Conservation (phyloP, 1,140 invertebrate genomes). For the Acromyrmex heyeri region DNA sequence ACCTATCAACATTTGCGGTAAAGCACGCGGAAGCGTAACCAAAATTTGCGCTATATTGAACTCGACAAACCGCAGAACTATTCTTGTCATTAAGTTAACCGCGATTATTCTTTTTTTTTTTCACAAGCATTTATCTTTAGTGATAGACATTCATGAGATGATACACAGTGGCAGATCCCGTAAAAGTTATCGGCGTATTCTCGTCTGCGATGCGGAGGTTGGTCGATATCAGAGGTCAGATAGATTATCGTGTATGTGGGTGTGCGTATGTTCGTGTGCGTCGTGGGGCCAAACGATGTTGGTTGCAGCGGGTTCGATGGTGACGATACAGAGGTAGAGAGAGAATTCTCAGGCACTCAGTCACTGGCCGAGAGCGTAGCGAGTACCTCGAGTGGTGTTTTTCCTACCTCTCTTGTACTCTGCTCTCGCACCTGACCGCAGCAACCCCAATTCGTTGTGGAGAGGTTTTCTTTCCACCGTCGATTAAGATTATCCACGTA, state of each 20-base stretch:
- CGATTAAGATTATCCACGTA: constrained; percentile 83
- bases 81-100: constrained; percentile 10
- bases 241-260: constrained; percentile 12
- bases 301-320: constrained; percentile 50
- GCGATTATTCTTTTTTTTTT: neutral
- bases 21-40: constrained; percentile 33
- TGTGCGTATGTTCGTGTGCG: neutral
- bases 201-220: constrained; percentile 1
- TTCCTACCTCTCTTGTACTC: constrained; percentile 53
- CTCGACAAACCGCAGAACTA: neutral
- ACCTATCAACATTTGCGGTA: constrained; percentile 34
- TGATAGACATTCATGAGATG: constrained; percentile 14
- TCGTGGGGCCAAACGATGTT: constrained; percentile 22
- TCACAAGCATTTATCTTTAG: constrained; percentile 14
- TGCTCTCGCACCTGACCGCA: constrained; percentile 58
- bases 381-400: constrained; percentile 70
- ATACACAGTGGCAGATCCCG: neutral
- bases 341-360: constrained; percentile 69
- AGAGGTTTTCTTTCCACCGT: constrained; percentile 67
- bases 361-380: constrained; percentile 65
- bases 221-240: constrained; percentile 65
- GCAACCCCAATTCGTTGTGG: constrained; percentile 60
- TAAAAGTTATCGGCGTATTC: constrained; percentile 25
- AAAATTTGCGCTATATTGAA: constrained; percentile 29
- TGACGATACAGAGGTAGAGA: constrained; percentile 49